phyloP scores from a whole-genome alignment of 2,113 vertebrate genomes.

The Pachyramphus minor region DNA sequence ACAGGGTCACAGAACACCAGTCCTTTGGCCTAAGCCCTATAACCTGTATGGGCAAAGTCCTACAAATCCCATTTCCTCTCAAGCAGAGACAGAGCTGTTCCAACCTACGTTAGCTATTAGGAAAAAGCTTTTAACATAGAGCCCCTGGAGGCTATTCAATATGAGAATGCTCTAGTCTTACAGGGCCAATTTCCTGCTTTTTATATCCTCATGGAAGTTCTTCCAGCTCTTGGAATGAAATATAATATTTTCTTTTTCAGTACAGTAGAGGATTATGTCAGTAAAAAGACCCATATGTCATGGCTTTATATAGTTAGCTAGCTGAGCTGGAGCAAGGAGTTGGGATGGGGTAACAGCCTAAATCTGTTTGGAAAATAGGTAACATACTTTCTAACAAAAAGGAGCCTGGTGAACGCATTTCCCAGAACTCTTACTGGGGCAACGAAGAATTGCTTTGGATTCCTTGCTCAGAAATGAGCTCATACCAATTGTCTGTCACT shows the following conservation, averaged over 20 bases:
- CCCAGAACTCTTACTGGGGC: not conserved
- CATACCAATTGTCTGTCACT: not conserved
- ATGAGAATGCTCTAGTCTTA: not conserved
- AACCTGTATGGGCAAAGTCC: not conserved
- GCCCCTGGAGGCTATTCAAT: constrained; percentile 2
- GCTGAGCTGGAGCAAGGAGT: not conserved
- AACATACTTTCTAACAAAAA: constrained; percentile 17
- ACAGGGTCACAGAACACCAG: not conserved
- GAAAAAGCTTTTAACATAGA: constrained; percentile 1
- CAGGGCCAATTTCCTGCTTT: constrained; percentile 55
- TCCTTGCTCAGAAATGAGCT: constrained; percentile 2
- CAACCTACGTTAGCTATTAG: not conserved
- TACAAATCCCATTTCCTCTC: constrained; percentile 36
- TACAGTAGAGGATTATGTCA: constrained; percentile 60
- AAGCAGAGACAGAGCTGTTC: not conserved
- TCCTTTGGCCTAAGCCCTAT: not conserved
- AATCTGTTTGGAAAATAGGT: constrained; percentile 33
- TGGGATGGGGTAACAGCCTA: not conserved
- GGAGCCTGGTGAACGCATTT: not conserved
- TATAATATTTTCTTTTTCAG: constrained; percentile 67
- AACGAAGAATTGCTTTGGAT: not conserved
- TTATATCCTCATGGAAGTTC: constrained; percentile 61
- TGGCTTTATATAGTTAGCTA: constrained; percentile 61
- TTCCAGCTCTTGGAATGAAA: constrained; percentile 62
- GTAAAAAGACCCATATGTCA: constrained; percentile 64